phyloP scores from a whole-genome alignment of 2,797 vertebrate species.

The Pteropus rufus region DNA sequence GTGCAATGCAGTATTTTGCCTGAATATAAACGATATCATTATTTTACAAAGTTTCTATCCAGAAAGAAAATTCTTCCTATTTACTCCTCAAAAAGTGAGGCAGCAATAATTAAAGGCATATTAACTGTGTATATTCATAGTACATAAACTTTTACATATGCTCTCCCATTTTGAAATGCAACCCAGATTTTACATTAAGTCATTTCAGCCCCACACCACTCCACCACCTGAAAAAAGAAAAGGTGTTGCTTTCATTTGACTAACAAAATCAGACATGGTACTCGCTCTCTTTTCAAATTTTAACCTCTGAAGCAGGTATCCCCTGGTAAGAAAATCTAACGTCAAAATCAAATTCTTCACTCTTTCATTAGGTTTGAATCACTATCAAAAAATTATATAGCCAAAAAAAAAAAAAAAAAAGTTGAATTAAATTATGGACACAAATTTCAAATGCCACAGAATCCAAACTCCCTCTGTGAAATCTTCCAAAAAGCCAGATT shows the following conservation, averaged over 20 bases:
- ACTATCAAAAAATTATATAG: background rate
- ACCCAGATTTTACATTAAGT: background rate
- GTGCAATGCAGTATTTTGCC: background rate
- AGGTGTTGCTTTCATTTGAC: background rate
- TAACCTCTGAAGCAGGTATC: background rate
- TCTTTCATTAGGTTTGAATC: background rate
- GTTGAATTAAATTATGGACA: background rate
- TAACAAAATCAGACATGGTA: background rate
- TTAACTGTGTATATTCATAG: background rate
- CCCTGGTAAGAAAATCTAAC: background rate
- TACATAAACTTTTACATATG: background rate
- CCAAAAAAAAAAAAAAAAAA: background rate
- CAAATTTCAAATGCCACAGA: background rate
- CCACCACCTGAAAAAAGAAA: background rate
- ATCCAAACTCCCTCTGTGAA: background rate
- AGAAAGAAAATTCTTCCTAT: slow-evolving; percentile 15
- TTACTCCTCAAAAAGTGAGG: background rate
- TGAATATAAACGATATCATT: background rate
- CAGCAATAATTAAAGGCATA: background rate
- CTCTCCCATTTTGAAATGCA: background rate
- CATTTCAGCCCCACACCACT: background rate
- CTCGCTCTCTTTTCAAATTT: background rate
- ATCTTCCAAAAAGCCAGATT: background rate
- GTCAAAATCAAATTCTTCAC: background rate
- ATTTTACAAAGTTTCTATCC: slow-evolving; percentile 29